A percentile compares a stretch with the other conserved stretches of the same genome.
Conservation (phyloP, 2,797 vertebrate species). For the Mastacembelus armatus region DNA sequence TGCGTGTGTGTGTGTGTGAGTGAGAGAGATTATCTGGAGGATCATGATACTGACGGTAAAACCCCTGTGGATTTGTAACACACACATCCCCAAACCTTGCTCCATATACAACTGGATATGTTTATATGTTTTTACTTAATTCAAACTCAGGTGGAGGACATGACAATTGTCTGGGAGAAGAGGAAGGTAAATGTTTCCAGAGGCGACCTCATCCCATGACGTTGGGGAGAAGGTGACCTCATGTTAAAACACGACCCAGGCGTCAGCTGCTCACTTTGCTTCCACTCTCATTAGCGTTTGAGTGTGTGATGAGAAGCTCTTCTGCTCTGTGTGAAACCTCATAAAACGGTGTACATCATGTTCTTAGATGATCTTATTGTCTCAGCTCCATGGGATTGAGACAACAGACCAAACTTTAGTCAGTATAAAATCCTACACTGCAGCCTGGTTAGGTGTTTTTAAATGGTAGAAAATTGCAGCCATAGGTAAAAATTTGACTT, state of each 20-base stretch:
- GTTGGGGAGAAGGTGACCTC: constrained; percentile 30
- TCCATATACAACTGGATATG: no score
- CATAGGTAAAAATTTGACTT: no score
- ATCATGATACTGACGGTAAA: constrained; percentile 47
- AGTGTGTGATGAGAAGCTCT: not conserved
- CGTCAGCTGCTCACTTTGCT: not conserved
- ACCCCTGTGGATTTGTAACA: constrained; percentile 43
- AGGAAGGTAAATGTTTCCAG: constrained; percentile 47
- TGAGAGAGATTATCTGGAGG: constrained; percentile 50
- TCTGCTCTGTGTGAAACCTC: not conserved
- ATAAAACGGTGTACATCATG: no score
- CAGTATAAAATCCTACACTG: no score
- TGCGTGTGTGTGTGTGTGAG: constrained; percentile 17
- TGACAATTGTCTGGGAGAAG: constrained; percentile 1
- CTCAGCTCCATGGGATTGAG: no score
- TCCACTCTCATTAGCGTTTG: not conserved
- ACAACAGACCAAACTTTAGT: no score
- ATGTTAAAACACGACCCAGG: constrained; percentile 28
- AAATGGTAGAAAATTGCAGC: no score
- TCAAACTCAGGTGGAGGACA: constrained; percentile 21
- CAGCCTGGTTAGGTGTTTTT: no score
- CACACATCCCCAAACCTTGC: not conserved
- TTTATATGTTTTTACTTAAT: constrained; percentile 28
- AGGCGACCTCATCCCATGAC: constrained; percentile 35
- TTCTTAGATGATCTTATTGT: no score